A percentile compares a stretch with the other conserved stretches of the same genome.
Evolutionary conservation across 2,888 invertebrate genomes (phyloP).

Genomic region (Metacarcinus magister): DNA sequence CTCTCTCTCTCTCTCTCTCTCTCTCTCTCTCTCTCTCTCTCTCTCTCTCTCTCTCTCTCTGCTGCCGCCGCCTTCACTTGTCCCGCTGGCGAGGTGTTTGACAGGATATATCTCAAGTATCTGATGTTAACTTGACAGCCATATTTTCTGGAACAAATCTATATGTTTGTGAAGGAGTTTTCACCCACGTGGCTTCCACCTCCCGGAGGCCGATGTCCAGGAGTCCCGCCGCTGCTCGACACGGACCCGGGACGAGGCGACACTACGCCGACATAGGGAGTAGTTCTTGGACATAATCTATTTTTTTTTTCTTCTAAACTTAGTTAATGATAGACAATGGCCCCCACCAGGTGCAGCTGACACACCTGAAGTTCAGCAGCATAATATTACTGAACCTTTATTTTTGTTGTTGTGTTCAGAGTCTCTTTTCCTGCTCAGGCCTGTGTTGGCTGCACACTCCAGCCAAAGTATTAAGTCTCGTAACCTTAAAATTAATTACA

Average conservation of each 20-base stretch:
- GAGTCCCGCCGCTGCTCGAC: not conserved
- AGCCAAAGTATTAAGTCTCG: slow-evolving; percentile 49
- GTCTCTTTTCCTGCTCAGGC: not conserved
- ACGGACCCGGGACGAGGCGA: not conserved
- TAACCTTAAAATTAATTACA: not conserved
- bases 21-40: slow-evolving; percentile 56
- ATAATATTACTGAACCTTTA: slow-evolving; percentile 34
- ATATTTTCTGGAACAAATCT: slow-evolving; percentile 42
- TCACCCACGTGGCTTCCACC: slow-evolving; percentile 36
- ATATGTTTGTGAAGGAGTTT: slow-evolving; percentile 19
- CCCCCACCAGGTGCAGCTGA: slow-evolving; percentile 38
- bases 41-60: slow-evolving; percentile 47
- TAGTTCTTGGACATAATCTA: not conserved
- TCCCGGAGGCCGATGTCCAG: slow-evolving; percentile 3
- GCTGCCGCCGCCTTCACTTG: not conserved
- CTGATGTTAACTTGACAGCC: not conserved
- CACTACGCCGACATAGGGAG: not conserved
- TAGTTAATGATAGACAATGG: slow-evolving; percentile 8
- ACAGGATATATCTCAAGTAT: not conserved
- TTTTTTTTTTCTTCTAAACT: not conserved
- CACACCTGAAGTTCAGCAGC: slow-evolving; percentile 40
- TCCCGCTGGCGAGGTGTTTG: slow-evolving; percentile 18
- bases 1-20: slow-evolving; percentile 34
- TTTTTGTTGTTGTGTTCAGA: slow-evolving; percentile 36
- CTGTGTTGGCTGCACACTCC: slow-evolving; percentile 28